phyloP scores from a whole-genome alignment of 2,797 vertebrate species.

The Tenualosa ilisha region DNA sequence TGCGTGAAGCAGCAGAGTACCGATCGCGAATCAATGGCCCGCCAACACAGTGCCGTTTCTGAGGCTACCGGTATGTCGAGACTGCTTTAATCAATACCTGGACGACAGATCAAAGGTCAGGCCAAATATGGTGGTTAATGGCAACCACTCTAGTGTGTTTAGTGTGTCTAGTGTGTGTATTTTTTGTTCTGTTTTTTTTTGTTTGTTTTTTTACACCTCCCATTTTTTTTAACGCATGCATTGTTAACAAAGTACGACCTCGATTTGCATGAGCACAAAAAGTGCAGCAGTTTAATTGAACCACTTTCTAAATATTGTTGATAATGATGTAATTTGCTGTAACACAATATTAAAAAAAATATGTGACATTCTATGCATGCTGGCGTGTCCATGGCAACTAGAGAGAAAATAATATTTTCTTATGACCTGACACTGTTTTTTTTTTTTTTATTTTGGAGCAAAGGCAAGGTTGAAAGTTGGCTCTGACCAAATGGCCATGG shows the following conservation, averaged over 20 bases:
- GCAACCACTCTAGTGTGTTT: not conserved
- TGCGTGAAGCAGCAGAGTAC: not conserved
- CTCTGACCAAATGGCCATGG: conserved; percentile 37
- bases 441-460: conserved; percentile 30
- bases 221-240: not conserved
- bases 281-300: not conserved
- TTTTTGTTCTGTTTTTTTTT: no score
- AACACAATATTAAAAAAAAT: not conserved
- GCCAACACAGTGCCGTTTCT: not conserved
- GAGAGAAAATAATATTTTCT: conserved; percentile 27
- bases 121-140: not conserved
- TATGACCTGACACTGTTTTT: conserved; percentile 20
- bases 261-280: not conserved
- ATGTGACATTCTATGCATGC: not conserved
- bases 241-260: not conserved
- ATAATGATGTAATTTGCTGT: conserved; percentile 2
- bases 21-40: conserved; percentile 13
- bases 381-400: conserved; percentile 37
- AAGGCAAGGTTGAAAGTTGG: conserved; percentile 23
- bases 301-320: not conserved
- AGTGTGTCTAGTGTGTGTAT: no score
- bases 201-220: not conserved
- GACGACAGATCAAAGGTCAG: not conserved
- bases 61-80: not conserved
- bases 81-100: conserved; percentile 1